Evolutionary conservation across 2,797 vertebrate genomes (phyloP).

Genomic region (Enteromius trimaculatus): DNA sequence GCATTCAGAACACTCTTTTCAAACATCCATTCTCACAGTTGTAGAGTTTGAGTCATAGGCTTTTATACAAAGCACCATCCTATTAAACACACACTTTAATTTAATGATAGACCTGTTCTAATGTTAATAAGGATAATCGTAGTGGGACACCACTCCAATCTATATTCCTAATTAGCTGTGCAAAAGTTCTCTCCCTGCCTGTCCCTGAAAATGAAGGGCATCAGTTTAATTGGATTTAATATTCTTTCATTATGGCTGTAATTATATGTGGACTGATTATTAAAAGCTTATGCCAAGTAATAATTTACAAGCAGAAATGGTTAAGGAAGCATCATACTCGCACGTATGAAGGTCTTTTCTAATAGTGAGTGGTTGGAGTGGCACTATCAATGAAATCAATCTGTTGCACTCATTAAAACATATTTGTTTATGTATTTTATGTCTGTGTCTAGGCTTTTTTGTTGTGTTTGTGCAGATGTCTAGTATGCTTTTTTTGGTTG

Average conservation of each 20-base stretch:
- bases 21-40: background rate
- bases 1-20: background rate
- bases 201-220: background rate
- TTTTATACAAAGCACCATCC: background rate
- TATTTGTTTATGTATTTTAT: background rate
- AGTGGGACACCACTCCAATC: background rate
- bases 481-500: slow-evolving; percentile 11
- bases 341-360: slow-evolving; percentile 11
- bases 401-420: background rate
- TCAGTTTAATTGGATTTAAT: slow-evolving; percentile 47
- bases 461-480: slow-evolving; percentile 27
- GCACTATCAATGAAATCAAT: background rate
- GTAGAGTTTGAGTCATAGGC: background rate
- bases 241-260: slow-evolving; percentile 43
- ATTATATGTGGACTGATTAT: slow-evolving; percentile 46
- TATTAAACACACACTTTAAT: background rate
- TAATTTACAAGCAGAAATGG: slow-evolving; percentile 33
- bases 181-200: background rate
- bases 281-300: slow-evolving; percentile 13
- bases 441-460: background rate
- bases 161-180: slow-evolving; percentile 6
- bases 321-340: slow-evolving; percentile 14
- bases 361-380: background rate
- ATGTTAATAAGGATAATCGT: slow-evolving; percentile 17
- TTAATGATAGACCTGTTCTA: background rate